Percentiles rank a stretch among this genome's conserved stretches.
phyloP scores from a whole-genome alignment of 1,140 invertebrate genomes.

The Scaptodrosophila lebanonensis region DNA sequence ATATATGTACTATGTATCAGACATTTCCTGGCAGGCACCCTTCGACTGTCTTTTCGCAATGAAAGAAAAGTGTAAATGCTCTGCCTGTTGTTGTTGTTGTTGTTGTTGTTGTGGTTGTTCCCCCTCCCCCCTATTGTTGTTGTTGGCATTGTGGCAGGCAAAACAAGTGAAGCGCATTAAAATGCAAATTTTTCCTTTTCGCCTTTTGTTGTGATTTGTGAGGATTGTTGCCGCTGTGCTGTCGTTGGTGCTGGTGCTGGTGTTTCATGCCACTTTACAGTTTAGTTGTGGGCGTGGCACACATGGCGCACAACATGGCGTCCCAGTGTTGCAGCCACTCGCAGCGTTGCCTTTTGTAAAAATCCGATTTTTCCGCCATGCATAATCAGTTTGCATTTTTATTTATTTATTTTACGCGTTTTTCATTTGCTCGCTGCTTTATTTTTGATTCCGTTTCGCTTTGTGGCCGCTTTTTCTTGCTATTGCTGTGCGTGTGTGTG shows the following conservation, averaged over 20 bases:
- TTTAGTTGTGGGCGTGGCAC: constrained; percentile 67
- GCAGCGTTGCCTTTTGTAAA: constrained; percentile 40
- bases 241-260: constrained; percentile 59
- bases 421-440: constrained; percentile 56
- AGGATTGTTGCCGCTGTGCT: constrained; percentile 30
- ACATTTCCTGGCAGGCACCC: too few species aligned
- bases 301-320: constrained; percentile 20
- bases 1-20: too few species aligned
- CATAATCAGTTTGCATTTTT: constrained; percentile 72
- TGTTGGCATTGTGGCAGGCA: too few species aligned
- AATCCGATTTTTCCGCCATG: constrained; percentile 69
- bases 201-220: constrained; percentile 15
- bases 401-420: constrained; percentile 74
- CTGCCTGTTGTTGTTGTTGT: too few species aligned
- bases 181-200: constrained; percentile 62
- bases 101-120: too few species aligned
- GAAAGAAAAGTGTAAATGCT: too few species aligned
- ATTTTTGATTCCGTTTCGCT: constrained; percentile 33
- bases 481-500: background rate
- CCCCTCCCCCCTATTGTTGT: too few species aligned
- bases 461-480: constrained; percentile 41
- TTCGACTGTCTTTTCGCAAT: too few species aligned
- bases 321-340: background rate
- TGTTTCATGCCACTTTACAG: constrained; percentile 33
- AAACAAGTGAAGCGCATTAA: constrained; percentile 74